These are phyloP conservation scores for Tetramorium bicarinatum DNA, from an alignment of 2,888 invertebrate genomes.

Conservation along the genomic window DNA sequence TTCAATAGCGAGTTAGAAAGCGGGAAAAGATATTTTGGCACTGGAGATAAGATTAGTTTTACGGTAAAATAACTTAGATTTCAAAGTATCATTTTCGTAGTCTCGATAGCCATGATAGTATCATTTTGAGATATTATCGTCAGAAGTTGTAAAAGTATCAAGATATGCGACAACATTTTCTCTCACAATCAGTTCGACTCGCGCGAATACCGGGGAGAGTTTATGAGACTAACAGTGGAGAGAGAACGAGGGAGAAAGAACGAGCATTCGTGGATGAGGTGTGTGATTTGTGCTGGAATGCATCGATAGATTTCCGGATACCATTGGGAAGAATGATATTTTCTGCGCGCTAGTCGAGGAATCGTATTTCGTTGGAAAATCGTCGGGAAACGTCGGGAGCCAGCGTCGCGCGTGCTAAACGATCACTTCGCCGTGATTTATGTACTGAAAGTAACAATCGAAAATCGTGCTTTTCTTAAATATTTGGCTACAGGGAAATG, in stretches of 20 bases:
- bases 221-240: conserved; percentile 35
- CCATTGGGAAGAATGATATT: conserved; percentile 47
- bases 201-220: conserved; percentile 21
- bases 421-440: conserved; percentile 61
- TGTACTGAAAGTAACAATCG: conserved; percentile 52
- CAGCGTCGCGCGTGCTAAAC: conserved; percentile 44
- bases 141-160: background rate
- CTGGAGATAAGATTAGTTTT: background rate
- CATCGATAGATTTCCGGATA: conserved; percentile 43
- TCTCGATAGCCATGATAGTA: background rate
- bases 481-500: conserved; percentile 7
- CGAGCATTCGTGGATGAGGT: conserved; percentile 34
- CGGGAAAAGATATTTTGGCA: background rate
- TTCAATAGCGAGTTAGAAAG: background rate
- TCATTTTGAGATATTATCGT: conserved; percentile 14
- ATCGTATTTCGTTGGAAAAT: conserved; percentile 58
- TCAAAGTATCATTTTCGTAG: background rate
- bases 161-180: conserved; percentile 4
- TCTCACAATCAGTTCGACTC: background rate
- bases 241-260: conserved; percentile 12
- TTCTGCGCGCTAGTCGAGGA: conserved; percentile 39
- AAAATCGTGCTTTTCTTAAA: conserved; percentile 26
- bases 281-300: conserved; percentile 51
- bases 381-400: conserved; percentile 35
- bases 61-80: background rate